Conservation (phyloP, 1,140 invertebrate genomes). For the Hetaerina americana region DNA sequence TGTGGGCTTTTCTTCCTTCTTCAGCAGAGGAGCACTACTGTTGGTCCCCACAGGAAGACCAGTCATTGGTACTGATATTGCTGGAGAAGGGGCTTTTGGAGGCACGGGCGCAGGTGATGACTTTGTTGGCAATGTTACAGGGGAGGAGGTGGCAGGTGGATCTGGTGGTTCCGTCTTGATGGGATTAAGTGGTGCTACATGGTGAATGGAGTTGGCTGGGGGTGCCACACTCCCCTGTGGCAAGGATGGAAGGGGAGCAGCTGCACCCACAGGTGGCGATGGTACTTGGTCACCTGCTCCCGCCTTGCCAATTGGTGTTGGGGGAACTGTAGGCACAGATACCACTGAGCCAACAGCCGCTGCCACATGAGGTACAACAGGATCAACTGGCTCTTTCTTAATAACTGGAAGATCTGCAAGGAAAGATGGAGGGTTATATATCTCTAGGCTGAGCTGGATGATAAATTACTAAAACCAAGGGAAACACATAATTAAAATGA, state of each 20-base stretch:
- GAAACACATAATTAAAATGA: too few species aligned
- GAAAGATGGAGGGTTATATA: too few species aligned
- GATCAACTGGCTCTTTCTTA: background rate
- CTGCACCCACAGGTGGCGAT: background rate
- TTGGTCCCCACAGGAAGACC: background rate
- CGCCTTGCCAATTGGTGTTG: background rate
- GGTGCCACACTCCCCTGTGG: background rate
- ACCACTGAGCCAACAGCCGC: background rate
- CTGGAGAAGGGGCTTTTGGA: slow-evolving; percentile 23
- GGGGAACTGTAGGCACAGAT: background rate
- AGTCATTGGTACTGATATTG: slow-evolving; percentile 20
- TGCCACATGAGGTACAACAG: background rate
- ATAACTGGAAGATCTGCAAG: background rate
- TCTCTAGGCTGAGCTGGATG: too few species aligned
- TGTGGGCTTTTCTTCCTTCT: slow-evolving; percentile 9
- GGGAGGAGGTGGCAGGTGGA: background rate
- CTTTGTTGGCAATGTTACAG: slow-evolving; percentile 21
- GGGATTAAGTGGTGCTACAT: background rate
- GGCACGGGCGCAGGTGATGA: slow-evolving; percentile 21
- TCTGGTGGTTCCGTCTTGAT: background rate
- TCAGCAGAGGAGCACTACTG: background rate
- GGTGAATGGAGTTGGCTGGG: background rate
- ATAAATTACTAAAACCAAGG: too few species aligned
- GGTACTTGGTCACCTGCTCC: background rate
- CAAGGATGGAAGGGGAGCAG: background rate